Conservation (phyloP, 2,113 vertebrate species). For the Megaleporinus macrocephalus region DNA sequence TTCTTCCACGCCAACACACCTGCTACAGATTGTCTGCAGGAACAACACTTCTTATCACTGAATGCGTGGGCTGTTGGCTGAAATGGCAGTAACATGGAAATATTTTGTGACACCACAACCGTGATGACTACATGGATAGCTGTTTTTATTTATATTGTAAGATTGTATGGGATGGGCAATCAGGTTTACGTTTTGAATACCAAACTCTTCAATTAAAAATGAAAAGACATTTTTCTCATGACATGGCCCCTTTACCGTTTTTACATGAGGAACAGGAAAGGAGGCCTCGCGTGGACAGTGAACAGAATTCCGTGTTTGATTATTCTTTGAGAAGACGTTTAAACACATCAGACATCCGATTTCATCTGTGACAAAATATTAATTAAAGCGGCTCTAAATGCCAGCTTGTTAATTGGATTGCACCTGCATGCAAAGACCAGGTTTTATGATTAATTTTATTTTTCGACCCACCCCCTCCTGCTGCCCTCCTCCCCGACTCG, state of each 20-base stretch:
- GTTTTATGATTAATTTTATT: conserved; percentile 84
- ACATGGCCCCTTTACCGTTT: too few relatives aligned
- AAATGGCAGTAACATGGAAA: not conserved
- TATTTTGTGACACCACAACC: not conserved
- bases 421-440: conserved; percentile 92
- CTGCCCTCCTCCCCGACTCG: conserved; percentile 80
- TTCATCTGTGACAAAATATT: conserved; percentile 94
- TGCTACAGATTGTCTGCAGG: not conserved
- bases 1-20: not conserved
- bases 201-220: too few relatives aligned
- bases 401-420: conserved; percentile 97
- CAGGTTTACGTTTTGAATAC: too few relatives aligned
- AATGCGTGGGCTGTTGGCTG: not conserved
- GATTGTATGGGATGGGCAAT: too few relatives aligned
- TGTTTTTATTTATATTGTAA: too few relatives aligned
- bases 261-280: not conserved
- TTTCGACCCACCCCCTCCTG: conserved; percentile 72
- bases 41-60: not conserved
- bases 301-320: conserved; percentile 78
- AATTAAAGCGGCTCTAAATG: conserved; percentile 96
- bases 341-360: conserved; percentile 88
- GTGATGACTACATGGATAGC: too few relatives aligned
- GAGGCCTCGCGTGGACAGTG: conserved; percentile 28
- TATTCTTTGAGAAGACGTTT: conserved; percentile 86
- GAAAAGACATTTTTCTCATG: too few relatives aligned